Percentiles rank a stretch among this genome's conserved stretches.
These are phyloP conservation scores for Noctilio leporinus DNA, from an alignment of 2,113 vertebrate genomes.

Conservation along the genomic window DNA sequence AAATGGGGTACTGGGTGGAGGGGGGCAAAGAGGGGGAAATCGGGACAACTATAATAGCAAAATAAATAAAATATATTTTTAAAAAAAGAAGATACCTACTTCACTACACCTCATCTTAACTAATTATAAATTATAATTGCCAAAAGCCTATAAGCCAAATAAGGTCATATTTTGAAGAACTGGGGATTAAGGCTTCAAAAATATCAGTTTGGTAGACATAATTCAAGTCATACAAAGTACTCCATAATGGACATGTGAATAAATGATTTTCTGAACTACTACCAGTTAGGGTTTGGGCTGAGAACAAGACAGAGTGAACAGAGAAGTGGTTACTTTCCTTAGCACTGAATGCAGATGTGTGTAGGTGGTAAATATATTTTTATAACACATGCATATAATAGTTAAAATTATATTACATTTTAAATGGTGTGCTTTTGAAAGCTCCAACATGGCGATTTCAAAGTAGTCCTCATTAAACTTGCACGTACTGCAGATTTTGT, in stretches of 20 bases:
- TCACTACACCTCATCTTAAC: neutral
- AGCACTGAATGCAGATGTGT: neutral
- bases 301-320: neutral
- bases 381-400: neutral
- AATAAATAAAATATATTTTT: too few species aligned
- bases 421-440: neutral
- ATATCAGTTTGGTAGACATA: neutral
- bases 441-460: neutral
- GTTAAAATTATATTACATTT: neutral
- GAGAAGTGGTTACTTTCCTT: neutral
- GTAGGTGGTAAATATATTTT: neutral
- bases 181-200: fast-evolving
- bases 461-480: neutral
- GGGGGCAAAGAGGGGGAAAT: too few species aligned
- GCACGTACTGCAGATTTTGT: neutral
- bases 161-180: neutral
- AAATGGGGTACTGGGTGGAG: too few species aligned
- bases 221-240: neutral
- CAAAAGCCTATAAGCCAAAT: neutral
- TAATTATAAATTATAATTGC: neutral
- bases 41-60: too few species aligned
- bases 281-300: neutral
- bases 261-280: neutral
- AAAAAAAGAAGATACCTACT: too few species aligned
- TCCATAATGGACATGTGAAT: neutral